These are phyloP conservation scores for Macrosiphum euphorbiae DNA, from an alignment of 2,888 invertebrate species.

Conservation along the genomic window DNA sequence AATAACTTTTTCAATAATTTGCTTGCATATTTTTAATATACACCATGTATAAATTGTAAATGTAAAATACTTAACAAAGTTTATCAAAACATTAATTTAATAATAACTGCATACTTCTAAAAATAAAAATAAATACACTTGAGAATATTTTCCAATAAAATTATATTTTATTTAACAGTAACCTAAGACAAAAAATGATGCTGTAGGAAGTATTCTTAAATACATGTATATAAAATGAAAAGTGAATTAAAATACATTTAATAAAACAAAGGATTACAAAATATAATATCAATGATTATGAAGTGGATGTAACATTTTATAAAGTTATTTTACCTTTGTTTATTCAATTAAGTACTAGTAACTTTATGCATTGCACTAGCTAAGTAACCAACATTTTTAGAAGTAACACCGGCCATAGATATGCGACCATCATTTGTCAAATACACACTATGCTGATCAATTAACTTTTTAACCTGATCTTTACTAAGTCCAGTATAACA, in stretches of 20 bases:
- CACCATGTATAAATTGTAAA: not conserved
- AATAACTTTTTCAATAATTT: not conserved
- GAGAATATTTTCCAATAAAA: not conserved
- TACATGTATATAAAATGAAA: conserved; percentile 1
- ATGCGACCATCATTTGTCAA: conserved; percentile 98
- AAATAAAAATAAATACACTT: not conserved
- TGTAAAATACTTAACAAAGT: not conserved
- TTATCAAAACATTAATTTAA: not conserved
- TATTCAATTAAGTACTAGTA: conserved; percentile 76
- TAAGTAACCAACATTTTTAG: conserved; percentile 94
- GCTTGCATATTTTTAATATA: not conserved
- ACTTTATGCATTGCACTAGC: conserved; percentile 95
- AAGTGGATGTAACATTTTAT: not conserved
- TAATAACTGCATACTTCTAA: not conserved
- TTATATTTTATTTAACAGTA: conserved; percentile 19
- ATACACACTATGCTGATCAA: conserved; percentile 92
- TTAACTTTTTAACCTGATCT: conserved; percentile 84
- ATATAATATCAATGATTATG: not conserved
- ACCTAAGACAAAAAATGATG: not conserved
- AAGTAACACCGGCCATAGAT: conserved; percentile 96
- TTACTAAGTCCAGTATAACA: conserved; percentile 92
- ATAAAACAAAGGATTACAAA: conserved; percentile 25
- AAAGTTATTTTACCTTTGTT: conserved; percentile 65
- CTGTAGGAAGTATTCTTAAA: not conserved
- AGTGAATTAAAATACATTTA: conserved; percentile 12